Base-by-base conservation (phyloP, 30 jellyfish, hydroid and myxozoan species). In the Pseudorhiza aurosa region DNA sequence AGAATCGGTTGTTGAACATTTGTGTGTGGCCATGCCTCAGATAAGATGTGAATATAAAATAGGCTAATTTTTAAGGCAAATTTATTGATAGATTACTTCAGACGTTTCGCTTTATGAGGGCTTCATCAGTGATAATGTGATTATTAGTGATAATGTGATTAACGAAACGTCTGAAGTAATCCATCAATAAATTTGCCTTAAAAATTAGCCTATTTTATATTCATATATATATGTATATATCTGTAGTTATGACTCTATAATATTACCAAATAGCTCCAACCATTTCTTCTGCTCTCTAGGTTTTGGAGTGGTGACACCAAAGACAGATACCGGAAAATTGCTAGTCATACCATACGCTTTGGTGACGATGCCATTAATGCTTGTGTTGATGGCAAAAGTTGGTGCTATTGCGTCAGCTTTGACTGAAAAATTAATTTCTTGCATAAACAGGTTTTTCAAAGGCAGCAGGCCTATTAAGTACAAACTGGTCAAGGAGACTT, bases 261-360 rank as follows among this genome's bases (percentile, higher is more conserved):
- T 67, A 17, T 18, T 67, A 18, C 42, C 81, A 19, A 49, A 64
- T 35, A 25, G 37, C 17, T 62, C 42, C 15, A 64, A 67, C 14
- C n/a, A n/a, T n/a, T n/a, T n/a, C n/a, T n/a, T n/a, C n/a, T n/a
- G n/a, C n/a, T n/a, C n/a, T n/a, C n/a, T n/a, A 77, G 89, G 89
- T 24, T 77, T 59, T 58, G 89, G 89, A 29, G 73, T 7, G 4
- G 74, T 77, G 8, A 60, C 89, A 18, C 89, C 89, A 31, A 43
- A 46, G 31, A 59, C 81, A 44, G 68, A 59, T 45, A 50, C 73
- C 12, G 89, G 89, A 4, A 77, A 62, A 36, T 27, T 77, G 80
- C 81, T 77, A 40, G 74, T 60, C 26, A 77, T 77, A 44, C 89
- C 89, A 32, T 77, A 77, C 36, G 89, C 89, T 14, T 39, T 77